phyloP scores from a whole-genome alignment of 2,888 invertebrate species.

The Antitype chi region DNA sequence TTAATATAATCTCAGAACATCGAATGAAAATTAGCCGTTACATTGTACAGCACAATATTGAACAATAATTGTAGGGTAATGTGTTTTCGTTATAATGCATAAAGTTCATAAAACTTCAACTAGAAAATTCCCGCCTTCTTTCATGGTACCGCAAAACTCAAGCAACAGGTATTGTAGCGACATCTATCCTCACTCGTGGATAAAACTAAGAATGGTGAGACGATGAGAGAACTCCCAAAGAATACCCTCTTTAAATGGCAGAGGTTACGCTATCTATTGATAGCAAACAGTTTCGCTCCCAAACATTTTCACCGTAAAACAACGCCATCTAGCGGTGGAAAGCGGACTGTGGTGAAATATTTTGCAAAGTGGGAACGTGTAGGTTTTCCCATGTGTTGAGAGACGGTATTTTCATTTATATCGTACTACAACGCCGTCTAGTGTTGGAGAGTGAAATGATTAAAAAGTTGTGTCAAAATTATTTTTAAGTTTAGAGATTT shows the following conservation, averaged over 20 bases:
- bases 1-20: too few species aligned
- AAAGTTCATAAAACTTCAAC: slow-evolving; percentile 20
- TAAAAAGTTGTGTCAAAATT: too few species aligned
- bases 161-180: slow-evolving; percentile 18
- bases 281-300: background rate
- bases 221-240: background rate
- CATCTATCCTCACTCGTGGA: slow-evolving; percentile 34
- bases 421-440: slow-evolving; percentile 35
- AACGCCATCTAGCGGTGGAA: slow-evolving; percentile 57
- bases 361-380: background rate
- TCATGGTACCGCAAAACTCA: background rate
- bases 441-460: slow-evolving; percentile 5
- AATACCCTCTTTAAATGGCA: background rate
- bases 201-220: background rate
- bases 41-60: background rate
- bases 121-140: slow-evolving; percentile 4
- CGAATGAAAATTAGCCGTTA: too few species aligned
- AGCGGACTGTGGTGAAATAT: slow-evolving; percentile 21
- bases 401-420: background rate
- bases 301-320: background rate
- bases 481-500: too few species aligned
- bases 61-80: background rate
- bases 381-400: background rate
- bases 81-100: background rate
- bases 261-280: slow-evolving; percentile 17